Evolutionary conservation across 53 echinoderm and acorn worm genomes (phyloP), one percentile per base, ranked within the genome.

Genomic region (Paracentrotus lividus): DNA sequence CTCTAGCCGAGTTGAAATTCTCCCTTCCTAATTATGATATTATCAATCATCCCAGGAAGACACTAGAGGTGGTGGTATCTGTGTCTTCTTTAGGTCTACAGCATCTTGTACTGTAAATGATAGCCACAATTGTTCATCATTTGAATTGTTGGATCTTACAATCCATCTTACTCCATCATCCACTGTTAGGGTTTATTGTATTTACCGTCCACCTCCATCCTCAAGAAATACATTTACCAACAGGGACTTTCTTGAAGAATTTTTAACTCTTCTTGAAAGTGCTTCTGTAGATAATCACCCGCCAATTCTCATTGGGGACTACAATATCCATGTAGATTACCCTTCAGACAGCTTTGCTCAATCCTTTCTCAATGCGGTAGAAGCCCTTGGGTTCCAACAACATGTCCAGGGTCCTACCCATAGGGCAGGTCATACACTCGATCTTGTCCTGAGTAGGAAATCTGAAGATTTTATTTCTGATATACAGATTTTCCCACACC

Each of bases 381-480:
- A n/a, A n/a, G n/a, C n/a, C n/a, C n/a, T n/a, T n/a, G n/a, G n/a
- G n/a, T n/a, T n/a, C n/a, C n/a, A n/a, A n/a, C n/a, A n/a, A n/a
- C n/a, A n/a, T n/a, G n/a, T n/a, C n/a, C n/a, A n/a, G n/a, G 85
- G 85, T 2, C 45, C 49, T 26, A 85, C 85, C 0, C 43, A 42
- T 51, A 18, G 34, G 18, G 49, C 85, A 45, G 85, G 85, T 26
- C 85, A 85, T 45, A 85, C 44, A 85, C 45, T 85, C n/a, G 49
- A 85, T 47, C 44, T 85, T 21, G 85, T 85, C 49, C 49, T 85
- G 5, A 85, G 85, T 85, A 85, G 85, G 27, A 85, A 85, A 52
- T 85, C 85, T n/a, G 85, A 49, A 85, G 85, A 85, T 85, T 49
- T 85, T 51, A 85, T 85, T 52, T 85, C 52, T 54, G 24, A 85